Conservation (phyloP, 2,888 invertebrate species). For the Timandra comae region DNA sequence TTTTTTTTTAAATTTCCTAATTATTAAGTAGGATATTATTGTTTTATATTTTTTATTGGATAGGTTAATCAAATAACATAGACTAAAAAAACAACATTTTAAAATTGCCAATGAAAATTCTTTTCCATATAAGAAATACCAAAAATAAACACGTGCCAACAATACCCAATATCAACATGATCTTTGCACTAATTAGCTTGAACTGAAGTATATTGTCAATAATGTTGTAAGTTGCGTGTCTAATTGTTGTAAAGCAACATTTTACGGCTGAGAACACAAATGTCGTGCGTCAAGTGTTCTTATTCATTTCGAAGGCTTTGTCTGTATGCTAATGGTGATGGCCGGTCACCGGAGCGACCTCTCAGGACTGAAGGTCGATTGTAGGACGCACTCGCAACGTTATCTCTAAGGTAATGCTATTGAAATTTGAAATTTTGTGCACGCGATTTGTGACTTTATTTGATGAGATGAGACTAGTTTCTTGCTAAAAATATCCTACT, state of each 20-base stretch:
- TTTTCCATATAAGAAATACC: too few relatives aligned
- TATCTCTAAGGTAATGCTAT: slow-evolving; percentile 24
- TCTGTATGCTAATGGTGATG: slow-evolving; percentile 62
- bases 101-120: too few relatives aligned
- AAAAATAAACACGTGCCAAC: neutral
- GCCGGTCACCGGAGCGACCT: slow-evolving; percentile 65
- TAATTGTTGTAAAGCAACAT: slow-evolving; percentile 30
- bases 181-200: neutral
- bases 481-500: too few relatives aligned
- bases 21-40: too few relatives aligned
- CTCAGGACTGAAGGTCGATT: slow-evolving; percentile 62
- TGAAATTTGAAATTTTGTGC: slow-evolving; percentile 26
- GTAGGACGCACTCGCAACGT: slow-evolving; percentile 49
- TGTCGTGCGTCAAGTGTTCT: slow-evolving; percentile 63
- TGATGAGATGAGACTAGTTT: too few relatives aligned
- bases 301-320: slow-evolving; percentile 63
- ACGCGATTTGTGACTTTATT: slow-evolving; percentile 28
- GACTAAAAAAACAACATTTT: too few relatives aligned
- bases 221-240: slow-evolving; percentile 1
- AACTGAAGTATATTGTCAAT: neutral
- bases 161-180: slow-evolving; percentile 1
- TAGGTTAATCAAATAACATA: too few relatives aligned
- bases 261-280: slow-evolving; percentile 32
- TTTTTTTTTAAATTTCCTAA: too few relatives aligned
- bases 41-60: too few relatives aligned